phyloP scores from a whole-genome alignment of 2,797 vertebrate genomes.

The Sebastes miniatus region DNA sequence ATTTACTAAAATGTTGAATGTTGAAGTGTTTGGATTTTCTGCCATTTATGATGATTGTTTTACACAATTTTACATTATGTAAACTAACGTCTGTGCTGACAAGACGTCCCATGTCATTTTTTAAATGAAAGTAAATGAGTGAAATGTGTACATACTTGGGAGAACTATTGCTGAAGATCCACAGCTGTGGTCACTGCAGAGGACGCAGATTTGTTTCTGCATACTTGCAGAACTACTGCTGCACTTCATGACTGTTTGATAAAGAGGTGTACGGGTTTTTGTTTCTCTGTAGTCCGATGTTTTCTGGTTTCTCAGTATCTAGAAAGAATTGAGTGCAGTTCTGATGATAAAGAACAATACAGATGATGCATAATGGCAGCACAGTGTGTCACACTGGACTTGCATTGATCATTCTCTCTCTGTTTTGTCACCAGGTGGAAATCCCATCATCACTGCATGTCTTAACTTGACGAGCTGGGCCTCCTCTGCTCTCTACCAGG shows the following conservation, averaged over 20 bases:
- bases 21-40: neutral
- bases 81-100: neutral
- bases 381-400: neutral
- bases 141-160: neutral
- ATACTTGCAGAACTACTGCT: conserved; percentile 25
- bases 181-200: conserved; percentile 23
- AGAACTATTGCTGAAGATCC: neutral
- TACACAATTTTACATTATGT: neutral
- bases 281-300: neutral
- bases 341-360: neutral
- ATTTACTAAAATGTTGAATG: no score
- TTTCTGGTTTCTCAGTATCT: neutral
- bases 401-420: neutral
- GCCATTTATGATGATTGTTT: neutral
- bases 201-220: conserved; percentile 7
- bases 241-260: conserved; percentile 4
- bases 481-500: neutral
- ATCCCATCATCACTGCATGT: conserved; percentile 12
- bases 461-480: conserved; percentile 14
- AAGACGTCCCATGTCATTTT: neutral
- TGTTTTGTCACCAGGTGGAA: conserved; percentile 52
- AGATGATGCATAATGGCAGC: neutral
- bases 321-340: neutral
- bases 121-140: neutral
- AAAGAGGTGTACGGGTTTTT: neutral